Percentiles rank a stretch among this genome's conserved stretches.
phyloP scores from a whole-genome alignment of 2,888 invertebrate genomes.

The Hedychridium roseum region DNA sequence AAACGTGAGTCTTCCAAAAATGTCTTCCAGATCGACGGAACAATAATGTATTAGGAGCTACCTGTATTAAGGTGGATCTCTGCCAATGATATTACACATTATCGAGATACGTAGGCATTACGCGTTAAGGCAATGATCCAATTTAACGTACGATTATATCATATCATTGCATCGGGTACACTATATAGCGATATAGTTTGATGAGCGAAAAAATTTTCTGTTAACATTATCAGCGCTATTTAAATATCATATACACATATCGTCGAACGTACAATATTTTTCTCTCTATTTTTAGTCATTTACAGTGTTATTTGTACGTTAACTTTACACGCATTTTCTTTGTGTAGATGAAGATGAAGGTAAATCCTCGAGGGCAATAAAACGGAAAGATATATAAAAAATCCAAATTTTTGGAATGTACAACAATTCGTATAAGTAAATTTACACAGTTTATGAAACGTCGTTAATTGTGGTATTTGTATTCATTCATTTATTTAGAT shows the following conservation, averaged over 20 bases:
- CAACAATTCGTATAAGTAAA: no score
- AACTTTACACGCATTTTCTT: no score
- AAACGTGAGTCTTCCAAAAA: slow-evolving; percentile 54
- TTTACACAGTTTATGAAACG: no score
- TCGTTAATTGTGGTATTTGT: no score
- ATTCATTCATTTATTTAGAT: no score
- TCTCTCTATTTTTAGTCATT: no score
- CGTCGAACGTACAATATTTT: not conserved
- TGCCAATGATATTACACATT: slow-evolving; percentile 42
- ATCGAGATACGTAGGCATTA: slow-evolving; percentile 37
- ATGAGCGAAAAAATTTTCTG: not conserved
- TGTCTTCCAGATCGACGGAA: slow-evolving; percentile 51
- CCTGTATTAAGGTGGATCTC: slow-evolving; percentile 20
- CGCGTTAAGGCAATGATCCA: slow-evolving; percentile 35
- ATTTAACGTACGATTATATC: slow-evolving; percentile 11
- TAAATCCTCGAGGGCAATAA: no score
- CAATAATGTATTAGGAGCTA: slow-evolving; percentile 34
- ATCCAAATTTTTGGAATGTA: no score
- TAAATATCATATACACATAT: not conserved
- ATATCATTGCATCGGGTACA: not conserved
- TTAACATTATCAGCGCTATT: not conserved
- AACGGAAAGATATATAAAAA: no score
- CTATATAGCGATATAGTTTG: not conserved
- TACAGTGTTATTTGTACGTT: no score
- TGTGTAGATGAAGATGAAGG: no score